phyloP scores from a whole-genome alignment of 2,888 invertebrate species.

The Brachyptera risi region DNA sequence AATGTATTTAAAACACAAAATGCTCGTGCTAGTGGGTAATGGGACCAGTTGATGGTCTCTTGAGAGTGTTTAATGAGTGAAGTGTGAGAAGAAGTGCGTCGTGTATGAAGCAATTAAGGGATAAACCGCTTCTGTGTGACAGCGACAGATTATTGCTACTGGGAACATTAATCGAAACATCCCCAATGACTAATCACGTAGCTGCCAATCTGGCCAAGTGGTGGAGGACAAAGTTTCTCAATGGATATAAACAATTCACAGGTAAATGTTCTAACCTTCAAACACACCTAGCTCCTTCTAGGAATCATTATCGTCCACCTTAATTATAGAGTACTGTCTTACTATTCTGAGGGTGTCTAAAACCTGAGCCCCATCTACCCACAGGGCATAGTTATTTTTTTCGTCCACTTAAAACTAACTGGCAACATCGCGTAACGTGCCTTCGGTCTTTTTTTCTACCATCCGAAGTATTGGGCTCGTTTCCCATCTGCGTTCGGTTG shows the following conservation, averaged over 20 bases:
- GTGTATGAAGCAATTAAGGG: constrained; percentile 21
- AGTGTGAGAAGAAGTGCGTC: no score
- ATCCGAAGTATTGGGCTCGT: constrained; percentile 8
- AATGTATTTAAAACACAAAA: no score
- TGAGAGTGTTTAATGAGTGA: not conserved
- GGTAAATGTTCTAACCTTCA: constrained; percentile 48
- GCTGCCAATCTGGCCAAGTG: constrained; percentile 71
- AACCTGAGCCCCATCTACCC: not conserved
- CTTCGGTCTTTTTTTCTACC: constrained; percentile 9
- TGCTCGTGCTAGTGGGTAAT: no score
- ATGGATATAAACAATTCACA: constrained; percentile 70
- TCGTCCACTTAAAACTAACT: not conserved
- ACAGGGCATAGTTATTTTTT: constrained; percentile 6
- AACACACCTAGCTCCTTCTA: constrained; percentile 1
- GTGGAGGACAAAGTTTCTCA: constrained; percentile 71
- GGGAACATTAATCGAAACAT: not conserved
- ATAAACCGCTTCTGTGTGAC: constrained; percentile 12
- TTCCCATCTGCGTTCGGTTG: constrained; percentile 16
- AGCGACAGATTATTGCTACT: constrained; percentile 3
- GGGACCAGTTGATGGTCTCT: not conserved
- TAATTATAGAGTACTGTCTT: no score
- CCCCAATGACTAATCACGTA: constrained; percentile 44
- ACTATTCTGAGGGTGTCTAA: constrained; percentile 1
- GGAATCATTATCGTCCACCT: constrained; percentile 5
- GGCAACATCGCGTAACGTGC: constrained; percentile 20